Percentiles rank a stretch among this genome's conserved stretches.
phyloP scores from a whole-genome alignment of 1,140 invertebrate genomes.

The Plodia interpunctella region DNA sequence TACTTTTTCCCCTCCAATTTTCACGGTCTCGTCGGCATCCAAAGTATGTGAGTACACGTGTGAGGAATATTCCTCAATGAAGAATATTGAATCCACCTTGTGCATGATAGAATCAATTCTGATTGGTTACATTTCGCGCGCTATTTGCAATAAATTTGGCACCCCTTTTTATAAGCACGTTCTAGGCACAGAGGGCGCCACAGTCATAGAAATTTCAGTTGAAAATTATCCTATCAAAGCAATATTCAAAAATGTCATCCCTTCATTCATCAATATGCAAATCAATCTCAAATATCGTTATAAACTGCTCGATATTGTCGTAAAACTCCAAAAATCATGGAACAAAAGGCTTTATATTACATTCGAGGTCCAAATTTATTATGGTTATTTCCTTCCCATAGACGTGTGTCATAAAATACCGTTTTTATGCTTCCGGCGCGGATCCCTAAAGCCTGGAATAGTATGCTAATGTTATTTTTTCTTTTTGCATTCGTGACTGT shows the following conservation, averaged over 20 bases:
- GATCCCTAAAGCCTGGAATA: slow-evolving; percentile 1
- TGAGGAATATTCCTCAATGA: neutral
- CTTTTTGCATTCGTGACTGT: neutral
- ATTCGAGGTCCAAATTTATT: slow-evolving; percentile 10
- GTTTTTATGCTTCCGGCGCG: neutral
- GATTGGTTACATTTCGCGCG: neutral
- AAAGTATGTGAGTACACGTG: too few species aligned
- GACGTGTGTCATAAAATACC: slow-evolving; percentile 1
- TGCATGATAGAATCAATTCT: neutral
- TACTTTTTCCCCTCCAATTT: too few species aligned
- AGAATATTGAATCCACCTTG: neutral
- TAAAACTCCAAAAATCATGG: neutral
- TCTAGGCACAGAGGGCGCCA: neutral
- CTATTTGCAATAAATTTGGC: neutral
- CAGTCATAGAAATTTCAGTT: too few species aligned
- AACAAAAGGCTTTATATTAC: neutral
- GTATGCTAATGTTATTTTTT: neutral
- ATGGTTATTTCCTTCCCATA: slow-evolving; percentile 8
- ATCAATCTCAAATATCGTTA: too few species aligned
- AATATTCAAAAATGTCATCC: too few species aligned
- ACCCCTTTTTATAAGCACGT: neutral
- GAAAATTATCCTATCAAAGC: too few species aligned
- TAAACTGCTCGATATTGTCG: too few species aligned
- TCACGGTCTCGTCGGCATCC: too few species aligned
- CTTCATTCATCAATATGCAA: too few species aligned